Base-by-base conservation (phyloP, 1,140 invertebrate species). In the Odontomachus brunneus region DNA sequence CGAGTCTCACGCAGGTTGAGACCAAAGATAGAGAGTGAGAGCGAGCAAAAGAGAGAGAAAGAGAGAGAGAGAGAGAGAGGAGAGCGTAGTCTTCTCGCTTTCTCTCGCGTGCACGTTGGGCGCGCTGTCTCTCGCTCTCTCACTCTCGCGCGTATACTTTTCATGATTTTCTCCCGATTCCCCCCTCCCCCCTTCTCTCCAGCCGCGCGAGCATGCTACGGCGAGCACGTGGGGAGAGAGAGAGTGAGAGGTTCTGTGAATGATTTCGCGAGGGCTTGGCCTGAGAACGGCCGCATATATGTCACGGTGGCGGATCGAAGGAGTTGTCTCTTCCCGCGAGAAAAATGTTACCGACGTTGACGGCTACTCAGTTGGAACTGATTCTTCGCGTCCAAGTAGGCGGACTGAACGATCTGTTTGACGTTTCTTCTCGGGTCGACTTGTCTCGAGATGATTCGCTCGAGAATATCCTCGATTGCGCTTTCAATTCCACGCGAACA, bases 1-100 rank as follows among this genome's bases (percentile, higher is more conserved):
- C 86, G 88, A 90, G 87, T 89, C 89, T 89, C 76, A 88, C 89
- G 86, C 81, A 80, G 82, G 38, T 48, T 84, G 81, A 62, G 44
- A 63, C 63, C 66, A 49, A 51, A 57, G 59, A 83, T 19, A 22
- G 24, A 82, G 67, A 59, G 53, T 49, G 49, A 24, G 33, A 19
- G 14, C 1, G n/a, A 22, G 3, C n/a, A 24, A 22, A 19, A 82
- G 67, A 59, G 53, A 59, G 49, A 24, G 33, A 19, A 3, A 9
- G n/a, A 22, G 3, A 55, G 80, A 55, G 11, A 12, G 60, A 66
- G 69, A 38, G 55, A 71, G 38, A 67, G 81, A 87, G 83, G 57
- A 71, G 81, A 80, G 67, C 22, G 85, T 26, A 49, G 29, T 71
- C 66, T 57, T 87, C 69, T 82, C 85, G 60, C 75, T 81, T 73